A percentile compares a stretch with the other conserved stretches of the same genome.
Evolutionary conservation across 2,113 vertebrate genomes (phyloP).

Genomic region (Gymnorhina tibicen): DNA sequence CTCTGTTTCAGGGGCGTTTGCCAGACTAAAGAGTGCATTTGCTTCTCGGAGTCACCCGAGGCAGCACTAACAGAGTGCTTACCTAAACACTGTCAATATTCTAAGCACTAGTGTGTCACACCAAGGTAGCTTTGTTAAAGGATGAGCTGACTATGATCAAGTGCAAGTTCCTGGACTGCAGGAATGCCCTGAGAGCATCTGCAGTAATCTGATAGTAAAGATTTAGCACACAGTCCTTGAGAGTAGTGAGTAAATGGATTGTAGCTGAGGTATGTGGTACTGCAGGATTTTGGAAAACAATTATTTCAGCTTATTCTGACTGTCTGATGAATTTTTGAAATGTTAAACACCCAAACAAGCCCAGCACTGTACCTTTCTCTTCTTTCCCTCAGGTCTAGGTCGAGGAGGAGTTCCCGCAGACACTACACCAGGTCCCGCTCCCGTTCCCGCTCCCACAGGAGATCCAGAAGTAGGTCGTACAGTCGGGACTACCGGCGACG

Average conservation of each 20-base stretch:
- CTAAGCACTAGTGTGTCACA: background rate
- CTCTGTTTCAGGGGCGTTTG: background rate
- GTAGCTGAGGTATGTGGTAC: background rate
- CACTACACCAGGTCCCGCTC: slow-evolving; percentile 89
- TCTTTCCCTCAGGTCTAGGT: slow-evolving; percentile 79
- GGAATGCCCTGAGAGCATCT: background rate
- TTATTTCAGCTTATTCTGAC: background rate
- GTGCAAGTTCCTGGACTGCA: background rate
- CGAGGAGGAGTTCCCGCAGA: slow-evolving; percentile 88
- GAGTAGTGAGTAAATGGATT: background rate
- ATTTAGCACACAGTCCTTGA: background rate
- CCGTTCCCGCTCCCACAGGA: slow-evolving; percentile 86
- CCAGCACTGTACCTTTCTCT: background rate
- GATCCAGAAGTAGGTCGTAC: slow-evolving; percentile 89
- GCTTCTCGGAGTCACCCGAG: background rate
- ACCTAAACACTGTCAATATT: background rate
- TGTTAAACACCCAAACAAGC: background rate
- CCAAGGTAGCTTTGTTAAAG: background rate
- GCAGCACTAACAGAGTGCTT: background rate
- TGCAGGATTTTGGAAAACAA: background rate
- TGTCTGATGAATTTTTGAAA: background rate
- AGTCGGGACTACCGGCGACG: slow-evolving; percentile 87
- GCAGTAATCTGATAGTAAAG: background rate
- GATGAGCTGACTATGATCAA: background rate
- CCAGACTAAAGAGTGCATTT: background rate